A percentile compares a stretch with the other conserved stretches of the same genome.
phyloP scores from a whole-genome alignment of 2,797 vertebrate genomes.

The Melopsittacus undulatus region DNA sequence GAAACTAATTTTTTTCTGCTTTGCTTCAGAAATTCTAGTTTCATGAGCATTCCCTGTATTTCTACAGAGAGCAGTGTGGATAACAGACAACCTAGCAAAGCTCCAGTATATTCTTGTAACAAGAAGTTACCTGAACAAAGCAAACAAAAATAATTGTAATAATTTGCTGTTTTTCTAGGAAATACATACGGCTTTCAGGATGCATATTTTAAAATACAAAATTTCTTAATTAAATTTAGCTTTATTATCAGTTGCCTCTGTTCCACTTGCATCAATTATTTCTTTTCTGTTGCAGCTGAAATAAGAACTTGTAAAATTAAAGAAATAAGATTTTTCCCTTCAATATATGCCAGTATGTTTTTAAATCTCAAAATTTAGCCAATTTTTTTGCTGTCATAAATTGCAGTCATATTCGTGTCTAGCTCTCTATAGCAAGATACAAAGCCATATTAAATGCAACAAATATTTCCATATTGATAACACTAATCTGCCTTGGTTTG shows the following conservation, averaged over 20 bases:
- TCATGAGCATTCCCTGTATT: background rate
- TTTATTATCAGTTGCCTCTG: background rate
- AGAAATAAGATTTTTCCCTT: background rate
- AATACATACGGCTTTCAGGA: slow-evolving; percentile 15
- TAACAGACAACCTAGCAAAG: slow-evolving; percentile 8
- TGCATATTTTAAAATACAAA: background rate
- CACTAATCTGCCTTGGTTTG: background rate
- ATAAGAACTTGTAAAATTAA: slow-evolving; percentile 26
- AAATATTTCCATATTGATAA: slow-evolving; percentile 23
- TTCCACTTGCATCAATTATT: background rate
- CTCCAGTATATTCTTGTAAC: background rate
- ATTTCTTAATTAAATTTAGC: slow-evolving; percentile 20
- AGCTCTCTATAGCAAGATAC: slow-evolving; percentile 24
- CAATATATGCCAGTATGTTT: slow-evolving; percentile 1
- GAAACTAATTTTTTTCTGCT: background rate
- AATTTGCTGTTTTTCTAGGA: background rate
- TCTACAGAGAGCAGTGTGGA: background rate
- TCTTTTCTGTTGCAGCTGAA: slow-evolving; percentile 26
- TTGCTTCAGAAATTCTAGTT: background rate
- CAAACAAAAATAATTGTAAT: background rate
- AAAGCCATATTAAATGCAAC: slow-evolving; percentile 22
- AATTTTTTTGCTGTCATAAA: slow-evolving; percentile 23
- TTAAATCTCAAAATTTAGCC: background rate
- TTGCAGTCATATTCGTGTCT: slow-evolving; percentile 22
- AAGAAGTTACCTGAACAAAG: slow-evolving; percentile 29